Base-by-base conservation (phyloP, 37 sponge, comb jelly and placozoan species). In the Hormiphora californensis region DNA sequence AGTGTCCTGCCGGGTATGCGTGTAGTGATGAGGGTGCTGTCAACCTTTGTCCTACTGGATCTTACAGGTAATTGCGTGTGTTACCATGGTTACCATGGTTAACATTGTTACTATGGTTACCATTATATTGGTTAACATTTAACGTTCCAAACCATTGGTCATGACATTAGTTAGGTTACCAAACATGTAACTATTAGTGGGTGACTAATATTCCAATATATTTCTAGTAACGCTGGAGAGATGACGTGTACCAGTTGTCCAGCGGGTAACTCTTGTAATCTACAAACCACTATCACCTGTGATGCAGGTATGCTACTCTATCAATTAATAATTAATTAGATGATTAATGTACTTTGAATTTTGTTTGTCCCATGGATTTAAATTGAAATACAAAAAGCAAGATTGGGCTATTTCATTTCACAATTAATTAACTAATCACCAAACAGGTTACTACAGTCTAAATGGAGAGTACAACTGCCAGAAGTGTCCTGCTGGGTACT, bases 401-500 rank as follows among this genome's bases (percentile, higher is more conserved):
- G 25, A 25, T 25, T 59, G 22, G 22, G 27, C 22, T 17, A n/a
- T 59, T 25, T 23, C 11, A 22, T 59, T 7, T 59, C 5, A 7
- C 27, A 7, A 11, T 59, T 25, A 25, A n/a, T 25, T 7, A 11
- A 34, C 85, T 33, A 8, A 44, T 25, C 63, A 37, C 85, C 23
- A 31, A 8, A 23, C 89, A 40, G 89, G 89, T 23, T 55, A 19
- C 25, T 88, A 88, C 63, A 69, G 85, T 11, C 40, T 39, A 21
- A 39, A 35, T n/a, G 51, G 46, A 19, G 25, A 44, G 12, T 36
- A 25, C 27, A 53, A n/a, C 11, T 88, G 89, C 40, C 41, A 54
- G 1, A 11, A 21, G 12, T 88, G 89, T 30, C 89, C 89, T 12
- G 89, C 89, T 25, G 89, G 89, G 7, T 32, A 40, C 41, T 22